phyloP scores from a whole-genome alignment of 1,140 invertebrate species.

The Drosophila kikkawai region DNA sequence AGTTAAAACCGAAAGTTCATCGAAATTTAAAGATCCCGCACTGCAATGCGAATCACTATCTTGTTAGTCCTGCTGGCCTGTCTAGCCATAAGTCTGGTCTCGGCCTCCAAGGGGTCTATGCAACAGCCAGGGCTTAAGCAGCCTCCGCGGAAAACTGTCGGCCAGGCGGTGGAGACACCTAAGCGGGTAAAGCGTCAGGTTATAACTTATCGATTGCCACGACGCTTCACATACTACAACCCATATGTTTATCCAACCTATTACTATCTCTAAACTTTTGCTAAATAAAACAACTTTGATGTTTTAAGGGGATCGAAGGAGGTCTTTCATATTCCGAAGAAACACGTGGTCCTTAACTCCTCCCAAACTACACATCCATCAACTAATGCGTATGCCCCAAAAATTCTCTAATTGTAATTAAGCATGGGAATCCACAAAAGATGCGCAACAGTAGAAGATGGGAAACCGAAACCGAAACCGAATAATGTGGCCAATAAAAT shows the following conservation, averaged over 20 bases:
- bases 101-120: background rate
- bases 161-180: slow-evolving; percentile 4
- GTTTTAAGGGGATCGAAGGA: background rate
- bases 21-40: background rate
- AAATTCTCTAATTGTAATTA: slow-evolving; percentile 75
- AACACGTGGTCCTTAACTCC: slow-evolving; percentile 39
- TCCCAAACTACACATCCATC: slow-evolving; percentile 27
- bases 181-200: slow-evolving; percentile 52
- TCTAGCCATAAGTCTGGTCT: slow-evolving; percentile 17
- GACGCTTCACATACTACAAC: too few relatives aligned
- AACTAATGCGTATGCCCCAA: slow-evolving; percentile 56
- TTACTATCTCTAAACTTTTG: background rate
- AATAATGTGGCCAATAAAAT: slow-evolving; percentile 68
- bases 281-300: background rate
- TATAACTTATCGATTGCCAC: background rate
- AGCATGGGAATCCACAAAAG: slow-evolving; percentile 66
- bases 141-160: slow-evolving; percentile 15
- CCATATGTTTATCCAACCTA: background rate
- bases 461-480: slow-evolving; percentile 26
- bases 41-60: slow-evolving; percentile 48
- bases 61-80: slow-evolving; percentile 39
- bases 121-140: background rate
- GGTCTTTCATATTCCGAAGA: background rate
- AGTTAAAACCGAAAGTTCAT: slow-evolving; percentile 42
- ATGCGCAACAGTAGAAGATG: slow-evolving; percentile 19